Conservation (phyloP, 2,888 invertebrate genomes). For the Abrostola tripartita region DNA sequence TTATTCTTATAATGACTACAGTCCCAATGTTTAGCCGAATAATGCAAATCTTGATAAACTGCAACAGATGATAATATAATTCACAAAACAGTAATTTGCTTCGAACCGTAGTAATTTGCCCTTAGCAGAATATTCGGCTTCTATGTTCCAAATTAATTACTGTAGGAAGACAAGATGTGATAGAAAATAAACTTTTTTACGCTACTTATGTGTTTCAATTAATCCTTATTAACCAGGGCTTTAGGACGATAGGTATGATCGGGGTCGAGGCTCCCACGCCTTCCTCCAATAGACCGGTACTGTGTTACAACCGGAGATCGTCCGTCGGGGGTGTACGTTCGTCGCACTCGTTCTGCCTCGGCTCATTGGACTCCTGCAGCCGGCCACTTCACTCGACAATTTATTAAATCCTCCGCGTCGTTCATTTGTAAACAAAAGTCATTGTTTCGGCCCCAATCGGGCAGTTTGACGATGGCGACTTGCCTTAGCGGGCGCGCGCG, state of each 20-base stretch:
- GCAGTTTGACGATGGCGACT: conserved; percentile 81
- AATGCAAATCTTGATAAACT: conserved; percentile 34
- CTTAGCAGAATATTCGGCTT: conserved; percentile 81
- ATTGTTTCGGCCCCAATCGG: conserved; percentile 83
- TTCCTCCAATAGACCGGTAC: conserved; percentile 70
- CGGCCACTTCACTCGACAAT: conserved; percentile 76
- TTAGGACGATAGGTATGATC: conserved; percentile 55
- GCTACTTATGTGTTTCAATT: conserved; percentile 72
- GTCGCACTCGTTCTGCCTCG: conserved; percentile 75
- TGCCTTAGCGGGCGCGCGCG: conserved; percentile 77
- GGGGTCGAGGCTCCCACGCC: conserved; percentile 80
- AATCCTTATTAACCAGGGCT: conserved; percentile 42
- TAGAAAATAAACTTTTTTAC: conserved; percentile 88
- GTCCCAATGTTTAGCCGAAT: conserved; percentile 34
- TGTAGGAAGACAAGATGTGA: conserved; percentile 86
- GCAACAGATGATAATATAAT: conserved; percentile 2
- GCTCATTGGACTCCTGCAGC: conserved; percentile 74
- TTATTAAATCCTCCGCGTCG: conserved; percentile 82
- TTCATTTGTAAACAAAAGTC: conserved; percentile 86
- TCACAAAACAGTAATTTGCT: conserved; percentile 65
- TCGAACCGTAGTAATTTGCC: conserved; percentile 81
- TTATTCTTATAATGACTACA: conserved; percentile 36
- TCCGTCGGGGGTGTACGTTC: conserved; percentile 74
- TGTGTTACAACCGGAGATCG: conserved; percentile 57
- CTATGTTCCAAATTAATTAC: conserved; percentile 83